phyloP scores from a whole-genome alignment of 2,888 invertebrate species.

The Scaptomyza polygonia region DNA sequence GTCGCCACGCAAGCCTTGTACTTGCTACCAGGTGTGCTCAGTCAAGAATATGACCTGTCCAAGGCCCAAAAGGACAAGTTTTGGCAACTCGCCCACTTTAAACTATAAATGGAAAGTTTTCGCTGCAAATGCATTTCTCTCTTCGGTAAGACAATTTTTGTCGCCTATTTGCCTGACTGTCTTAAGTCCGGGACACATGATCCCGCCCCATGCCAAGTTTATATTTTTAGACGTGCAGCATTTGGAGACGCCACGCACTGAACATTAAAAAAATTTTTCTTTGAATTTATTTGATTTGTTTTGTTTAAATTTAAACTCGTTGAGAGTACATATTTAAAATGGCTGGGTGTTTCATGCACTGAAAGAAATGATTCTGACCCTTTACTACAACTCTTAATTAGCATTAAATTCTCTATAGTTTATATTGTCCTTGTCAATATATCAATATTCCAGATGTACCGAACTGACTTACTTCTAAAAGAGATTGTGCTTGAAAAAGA shows the following conservation, averaged over 20 bases:
- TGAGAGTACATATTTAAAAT: no score
- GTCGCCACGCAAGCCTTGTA: conserved; percentile 60
- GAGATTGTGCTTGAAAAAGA: no score
- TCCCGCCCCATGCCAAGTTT: conserved; percentile 78
- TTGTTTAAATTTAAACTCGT: background rate
- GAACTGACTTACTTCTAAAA: no score
- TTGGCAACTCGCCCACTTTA: conserved; percentile 29
- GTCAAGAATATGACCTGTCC: conserved; percentile 46
- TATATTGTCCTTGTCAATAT: no score
- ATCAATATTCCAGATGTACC: no score
- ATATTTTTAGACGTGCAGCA: conserved; percentile 58
- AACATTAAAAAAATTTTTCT: conserved; percentile 33
- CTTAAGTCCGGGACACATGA: conserved; percentile 60
- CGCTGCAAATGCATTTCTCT: conserved; percentile 11
- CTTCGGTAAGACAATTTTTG: conserved; percentile 5
- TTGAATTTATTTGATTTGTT: conserved; percentile 46
- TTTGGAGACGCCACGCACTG: conserved; percentile 61
- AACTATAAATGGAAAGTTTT: conserved; percentile 8
- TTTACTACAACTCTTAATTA: no score
- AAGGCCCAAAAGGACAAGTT: conserved; percentile 1
- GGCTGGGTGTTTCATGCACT: no score
- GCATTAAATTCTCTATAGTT: no score
- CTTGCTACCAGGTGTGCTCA: conserved; percentile 45
- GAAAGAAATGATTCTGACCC: no score
- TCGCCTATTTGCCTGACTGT: conserved; percentile 16